phyloP scores from a whole-genome alignment of 2,888 invertebrate genomes.

The Dolichopus griseipennis region DNA sequence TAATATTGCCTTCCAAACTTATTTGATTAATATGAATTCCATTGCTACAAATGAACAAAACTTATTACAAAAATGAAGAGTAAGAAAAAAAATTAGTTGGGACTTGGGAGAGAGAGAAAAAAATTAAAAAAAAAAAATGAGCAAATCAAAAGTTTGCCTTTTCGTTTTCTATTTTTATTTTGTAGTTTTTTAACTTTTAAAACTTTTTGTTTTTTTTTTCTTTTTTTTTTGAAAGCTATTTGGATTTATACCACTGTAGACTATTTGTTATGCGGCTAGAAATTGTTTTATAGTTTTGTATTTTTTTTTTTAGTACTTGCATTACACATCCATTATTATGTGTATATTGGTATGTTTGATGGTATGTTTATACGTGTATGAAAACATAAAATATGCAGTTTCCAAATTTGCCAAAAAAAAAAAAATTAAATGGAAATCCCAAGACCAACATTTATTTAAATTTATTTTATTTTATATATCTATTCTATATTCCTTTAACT shows the following conservation, averaged over 20 bases:
- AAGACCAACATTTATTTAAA: slow-evolving; percentile 1
- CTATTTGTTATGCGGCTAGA: slow-evolving; percentile 1
- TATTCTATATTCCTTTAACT: neutral
- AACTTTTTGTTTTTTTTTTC: neutral
- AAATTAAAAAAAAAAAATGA: too few species aligned
- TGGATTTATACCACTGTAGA: neutral
- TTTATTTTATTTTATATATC: neutral
- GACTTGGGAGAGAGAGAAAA: too few species aligned
- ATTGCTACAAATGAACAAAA: too few species aligned
- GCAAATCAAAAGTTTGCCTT: too few species aligned
- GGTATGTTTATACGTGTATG: neutral
- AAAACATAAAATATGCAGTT: neutral
- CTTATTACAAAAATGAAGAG: too few species aligned
- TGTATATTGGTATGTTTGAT: too few species aligned
- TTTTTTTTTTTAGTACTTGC: neutral
- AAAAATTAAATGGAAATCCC: neutral
- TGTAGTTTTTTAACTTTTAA: too few species aligned
- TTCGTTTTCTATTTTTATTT: too few species aligned
- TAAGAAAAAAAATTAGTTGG: too few species aligned
- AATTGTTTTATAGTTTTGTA: neutral
- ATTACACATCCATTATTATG: too few species aligned
- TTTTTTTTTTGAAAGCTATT: neutral
- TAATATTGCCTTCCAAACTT: too few species aligned
- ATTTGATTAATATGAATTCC: too few species aligned
- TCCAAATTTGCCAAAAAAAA: neutral